Evolutionary conservation across 1,140 invertebrate species (phyloP).

Genomic region (Sweltsa coloradensis): DNA sequence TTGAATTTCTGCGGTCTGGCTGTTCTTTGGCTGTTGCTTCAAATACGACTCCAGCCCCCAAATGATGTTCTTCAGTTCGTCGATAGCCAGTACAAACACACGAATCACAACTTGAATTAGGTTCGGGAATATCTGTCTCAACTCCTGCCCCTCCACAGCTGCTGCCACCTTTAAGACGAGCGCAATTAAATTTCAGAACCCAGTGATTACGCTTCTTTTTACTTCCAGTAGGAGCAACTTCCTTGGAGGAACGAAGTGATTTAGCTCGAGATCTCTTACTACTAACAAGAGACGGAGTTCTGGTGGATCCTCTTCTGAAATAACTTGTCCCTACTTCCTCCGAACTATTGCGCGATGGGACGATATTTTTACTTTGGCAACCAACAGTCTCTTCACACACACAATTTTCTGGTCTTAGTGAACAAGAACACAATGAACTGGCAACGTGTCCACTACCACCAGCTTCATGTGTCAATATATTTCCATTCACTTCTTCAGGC

Average conservation of each 20-base stretch:
- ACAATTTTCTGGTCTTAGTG: neutral
- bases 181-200: constrained; percentile 46
- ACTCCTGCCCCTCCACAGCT: constrained; percentile 29
- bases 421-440: neutral
- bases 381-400: neutral
- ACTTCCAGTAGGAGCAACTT: constrained; percentile 13
- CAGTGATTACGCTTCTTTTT: constrained; percentile 44
- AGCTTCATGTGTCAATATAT: constrained; percentile 9
- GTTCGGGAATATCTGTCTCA: constrained; percentile 31
- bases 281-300: constrained; percentile 5
- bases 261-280: constrained; percentile 7
- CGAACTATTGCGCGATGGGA: no score
- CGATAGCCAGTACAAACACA: constrained; percentile 49
- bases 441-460: neutral
- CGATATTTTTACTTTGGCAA: neutral
- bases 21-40: constrained; percentile 16
- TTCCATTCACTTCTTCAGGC: constrained; percentile 13
- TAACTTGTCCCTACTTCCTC: neutral
- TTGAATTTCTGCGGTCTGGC: no score
- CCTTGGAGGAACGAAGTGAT: constrained; percentile 5
- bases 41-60: constrained; percentile 37
- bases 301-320: neutral
- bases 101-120: constrained; percentile 24
- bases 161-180: constrained; percentile 38
- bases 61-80: constrained; percentile 40